These are phyloP conservation scores for Acronicta leporina DNA, from an alignment of 2,888 invertebrate species.

Conservation along the genomic window DNA sequence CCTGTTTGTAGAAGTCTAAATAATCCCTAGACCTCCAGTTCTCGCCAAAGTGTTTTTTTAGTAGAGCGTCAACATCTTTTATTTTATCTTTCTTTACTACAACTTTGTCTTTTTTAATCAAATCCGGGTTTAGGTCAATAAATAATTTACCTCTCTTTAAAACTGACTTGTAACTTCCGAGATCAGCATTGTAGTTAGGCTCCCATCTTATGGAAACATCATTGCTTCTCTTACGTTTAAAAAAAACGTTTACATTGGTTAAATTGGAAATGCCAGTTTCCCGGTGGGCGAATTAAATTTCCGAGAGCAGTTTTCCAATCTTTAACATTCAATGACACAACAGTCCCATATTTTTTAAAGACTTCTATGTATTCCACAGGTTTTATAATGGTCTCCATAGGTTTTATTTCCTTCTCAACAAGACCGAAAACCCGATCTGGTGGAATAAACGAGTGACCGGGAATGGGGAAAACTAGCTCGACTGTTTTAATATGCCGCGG, in stretches of 20 bases:
- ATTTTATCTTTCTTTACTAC: slow-evolving; percentile 30
- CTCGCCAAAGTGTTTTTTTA: slow-evolving; percentile 31
- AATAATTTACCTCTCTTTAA: slow-evolving; percentile 25
- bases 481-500: slow-evolving; percentile 16
- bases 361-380: too few species aligned
- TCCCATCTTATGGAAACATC: slow-evolving; percentile 13
- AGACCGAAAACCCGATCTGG: slow-evolving; percentile 47
- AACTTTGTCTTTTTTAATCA: slow-evolving; percentile 30
- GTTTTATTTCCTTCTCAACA: too few species aligned
- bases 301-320: too few species aligned
- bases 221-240: slow-evolving; percentile 28
- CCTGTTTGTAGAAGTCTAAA: slow-evolving; percentile 24
- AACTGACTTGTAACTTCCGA: slow-evolving; percentile 30
- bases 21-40: slow-evolving; percentile 28
- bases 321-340: too few species aligned
- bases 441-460: slow-evolving; percentile 51
- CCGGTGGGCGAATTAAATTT: too few species aligned
- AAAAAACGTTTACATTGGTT: too few species aligned
- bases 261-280: too few species aligned
- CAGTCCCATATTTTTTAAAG: too few species aligned
- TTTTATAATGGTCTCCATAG: too few species aligned
- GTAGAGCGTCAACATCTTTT: slow-evolving; percentile 32
- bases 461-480: slow-evolving; percentile 48
- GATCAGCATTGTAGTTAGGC: slow-evolving; percentile 13
- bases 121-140: slow-evolving; percentile 25